Evolutionary conservation across 2,888 invertebrate genomes (phyloP).

Genomic region (Therioaphis trifolii): DNA sequence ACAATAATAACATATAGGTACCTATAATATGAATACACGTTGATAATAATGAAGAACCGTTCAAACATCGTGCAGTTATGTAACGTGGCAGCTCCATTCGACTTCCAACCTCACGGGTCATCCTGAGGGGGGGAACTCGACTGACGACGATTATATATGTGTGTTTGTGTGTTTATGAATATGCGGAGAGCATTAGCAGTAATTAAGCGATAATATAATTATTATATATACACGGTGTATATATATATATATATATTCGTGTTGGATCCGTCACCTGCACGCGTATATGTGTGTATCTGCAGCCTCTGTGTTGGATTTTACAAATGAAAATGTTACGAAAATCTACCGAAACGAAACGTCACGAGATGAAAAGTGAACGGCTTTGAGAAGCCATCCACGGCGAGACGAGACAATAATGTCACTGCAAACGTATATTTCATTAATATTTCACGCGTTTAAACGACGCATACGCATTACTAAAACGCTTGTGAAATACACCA

Average conservation of each 20-base stretch:
- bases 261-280: no score
- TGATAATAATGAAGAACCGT: conserved; percentile 28
- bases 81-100: background rate
- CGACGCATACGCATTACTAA: no score
- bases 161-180: no score
- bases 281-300: background rate
- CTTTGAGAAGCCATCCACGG: conserved; percentile 9
- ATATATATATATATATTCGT: no score
- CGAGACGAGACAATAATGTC: background rate
- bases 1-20: background rate
- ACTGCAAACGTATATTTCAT: background rate
- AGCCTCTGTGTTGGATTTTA: conserved; percentile 15
- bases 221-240: no score
- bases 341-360: background rate
- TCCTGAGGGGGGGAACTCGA: background rate
- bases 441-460: background rate
- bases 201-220: no score
- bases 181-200: no score
- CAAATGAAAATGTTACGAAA: conserved; percentile 35
- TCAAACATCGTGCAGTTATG: conserved; percentile 53
- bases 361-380: conserved; percentile 25
- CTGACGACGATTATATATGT: no score
- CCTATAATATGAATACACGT: no score
- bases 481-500: no score
- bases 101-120: conserved; percentile 40